These are phyloP conservation scores for Lytechinus pictus DNA, from an alignment of 35 echinoderm and acorn worm genomes.

Conservation along the genomic window DNA sequence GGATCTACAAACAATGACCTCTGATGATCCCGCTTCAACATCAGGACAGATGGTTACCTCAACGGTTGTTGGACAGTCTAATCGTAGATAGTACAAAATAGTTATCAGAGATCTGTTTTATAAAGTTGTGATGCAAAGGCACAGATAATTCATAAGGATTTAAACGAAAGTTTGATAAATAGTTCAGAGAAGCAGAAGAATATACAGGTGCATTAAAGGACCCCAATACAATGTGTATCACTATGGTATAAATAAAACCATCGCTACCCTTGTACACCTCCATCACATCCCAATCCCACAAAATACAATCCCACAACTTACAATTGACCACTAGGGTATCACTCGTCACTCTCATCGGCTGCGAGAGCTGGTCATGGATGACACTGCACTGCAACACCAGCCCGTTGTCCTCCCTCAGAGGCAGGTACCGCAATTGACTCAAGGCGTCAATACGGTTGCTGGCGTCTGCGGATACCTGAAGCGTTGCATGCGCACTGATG, in stretches of 20 bases:
- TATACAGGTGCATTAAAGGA: no score
- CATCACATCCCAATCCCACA: no score
- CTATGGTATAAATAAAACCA: no score
- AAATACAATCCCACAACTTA: neutral
- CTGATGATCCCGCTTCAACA: neutral
- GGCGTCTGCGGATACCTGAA: neutral
- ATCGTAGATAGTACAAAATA: no score
- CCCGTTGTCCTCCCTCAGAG: constrained; percentile 36
- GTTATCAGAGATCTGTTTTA: no score
- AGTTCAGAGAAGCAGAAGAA: no score
- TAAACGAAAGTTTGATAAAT: no score
- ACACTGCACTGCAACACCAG: neutral
- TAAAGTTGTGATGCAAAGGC: no score
- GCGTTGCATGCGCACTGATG: neutral
- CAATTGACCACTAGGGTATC: neutral
- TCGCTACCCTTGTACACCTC: no score
- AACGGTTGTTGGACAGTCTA: neutral
- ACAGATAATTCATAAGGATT: no score
- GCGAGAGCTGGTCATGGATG: neutral
- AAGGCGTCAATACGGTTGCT: constrained; percentile 9
- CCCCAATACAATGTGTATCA: no score
- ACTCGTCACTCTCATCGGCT: neutral
- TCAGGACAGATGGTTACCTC: neutral
- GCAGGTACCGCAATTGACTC: constrained; percentile 18
- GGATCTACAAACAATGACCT: neutral